phyloP scores from a whole-genome alignment of 1,140 invertebrate genomes.

The Melipona quadrifasciata region DNA sequence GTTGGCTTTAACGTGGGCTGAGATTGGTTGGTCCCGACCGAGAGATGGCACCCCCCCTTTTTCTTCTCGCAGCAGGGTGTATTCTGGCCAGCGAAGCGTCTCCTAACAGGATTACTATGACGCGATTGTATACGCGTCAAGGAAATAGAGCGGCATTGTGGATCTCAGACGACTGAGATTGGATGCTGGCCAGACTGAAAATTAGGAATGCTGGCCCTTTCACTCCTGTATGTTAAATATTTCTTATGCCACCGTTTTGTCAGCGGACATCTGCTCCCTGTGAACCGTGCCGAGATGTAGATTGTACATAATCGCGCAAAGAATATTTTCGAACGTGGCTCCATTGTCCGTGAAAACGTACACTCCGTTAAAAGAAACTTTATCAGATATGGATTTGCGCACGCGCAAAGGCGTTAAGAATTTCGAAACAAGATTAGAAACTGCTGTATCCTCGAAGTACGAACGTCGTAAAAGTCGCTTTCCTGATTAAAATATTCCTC shows the following conservation, averaged over 20 bases:
- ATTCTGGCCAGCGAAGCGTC: slow-evolving; percentile 73
- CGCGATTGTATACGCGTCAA: slow-evolving; percentile 80
- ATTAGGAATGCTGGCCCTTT: slow-evolving; percentile 72
- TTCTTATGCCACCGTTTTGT: slow-evolving; percentile 48
- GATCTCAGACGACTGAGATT: slow-evolving; percentile 60
- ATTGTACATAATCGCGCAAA: slow-evolving; percentile 22
- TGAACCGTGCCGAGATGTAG: slow-evolving; percentile 18
- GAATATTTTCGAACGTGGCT: background rate
- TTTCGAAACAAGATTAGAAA: too few relatives aligned
- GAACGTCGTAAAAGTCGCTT: background rate
- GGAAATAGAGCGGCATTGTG: slow-evolving; percentile 78
- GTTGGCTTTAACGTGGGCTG: slow-evolving; percentile 44
- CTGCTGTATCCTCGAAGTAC: too few relatives aligned
- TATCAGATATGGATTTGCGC: too few relatives aligned
- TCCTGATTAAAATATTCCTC: background rate
- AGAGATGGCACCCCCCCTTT: slow-evolving; percentile 54
- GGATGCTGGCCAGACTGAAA: slow-evolving; percentile 70
- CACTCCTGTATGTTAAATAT: slow-evolving; percentile 66
- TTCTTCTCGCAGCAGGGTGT: slow-evolving; percentile 69
- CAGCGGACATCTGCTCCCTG: slow-evolving; percentile 27
- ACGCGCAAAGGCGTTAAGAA: too few relatives aligned
- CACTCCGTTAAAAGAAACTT: too few relatives aligned
- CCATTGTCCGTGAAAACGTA: background rate
- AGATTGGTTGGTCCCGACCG: slow-evolving; percentile 57
- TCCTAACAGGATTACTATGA: slow-evolving; percentile 78